A percentile compares a stretch with the other conserved stretches of the same genome.
phyloP scores from a whole-genome alignment of 2,113 vertebrate genomes.

The Globicephala melas region DNA sequence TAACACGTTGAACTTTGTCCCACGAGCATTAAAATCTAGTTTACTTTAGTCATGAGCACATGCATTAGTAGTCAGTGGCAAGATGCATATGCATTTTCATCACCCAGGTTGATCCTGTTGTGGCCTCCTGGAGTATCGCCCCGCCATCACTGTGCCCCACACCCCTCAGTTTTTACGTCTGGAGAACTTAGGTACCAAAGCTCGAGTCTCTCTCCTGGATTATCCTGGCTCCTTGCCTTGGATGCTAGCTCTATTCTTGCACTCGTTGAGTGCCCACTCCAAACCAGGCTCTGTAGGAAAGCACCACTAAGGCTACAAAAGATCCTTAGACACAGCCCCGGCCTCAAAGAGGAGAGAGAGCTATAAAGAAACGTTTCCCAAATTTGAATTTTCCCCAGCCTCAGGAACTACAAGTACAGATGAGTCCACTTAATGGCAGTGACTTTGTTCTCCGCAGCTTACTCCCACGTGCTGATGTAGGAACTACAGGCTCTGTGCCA shows the following conservation, averaged over 20 bases:
- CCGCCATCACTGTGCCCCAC: background rate
- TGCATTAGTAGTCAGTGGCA: background rate
- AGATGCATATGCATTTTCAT: background rate
- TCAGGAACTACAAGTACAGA: background rate
- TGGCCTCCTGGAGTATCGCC: background rate
- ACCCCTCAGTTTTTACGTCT: background rate
- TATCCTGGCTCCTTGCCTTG: background rate
- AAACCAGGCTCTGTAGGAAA: background rate
- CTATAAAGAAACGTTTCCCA: background rate
- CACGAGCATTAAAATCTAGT: background rate
- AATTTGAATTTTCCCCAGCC: background rate
- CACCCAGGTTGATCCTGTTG: background rate
- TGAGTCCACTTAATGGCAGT: background rate
- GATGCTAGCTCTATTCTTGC: background rate
- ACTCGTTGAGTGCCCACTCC: background rate
- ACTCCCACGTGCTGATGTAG: background rate
- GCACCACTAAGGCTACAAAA: background rate
- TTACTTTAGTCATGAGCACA: background rate
- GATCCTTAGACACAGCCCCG: background rate
- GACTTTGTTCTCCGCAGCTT: background rate
- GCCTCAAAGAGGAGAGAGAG: background rate
- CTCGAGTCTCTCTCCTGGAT: background rate
- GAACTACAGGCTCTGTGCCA: background rate
- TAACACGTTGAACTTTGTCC: background rate
- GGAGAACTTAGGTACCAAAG: background rate